Evolutionary conservation across 64 coral and sea anemone species (phyloP), one percentile per base, ranked within the genome.

Genomic region (Orbicella faveolata): DNA sequence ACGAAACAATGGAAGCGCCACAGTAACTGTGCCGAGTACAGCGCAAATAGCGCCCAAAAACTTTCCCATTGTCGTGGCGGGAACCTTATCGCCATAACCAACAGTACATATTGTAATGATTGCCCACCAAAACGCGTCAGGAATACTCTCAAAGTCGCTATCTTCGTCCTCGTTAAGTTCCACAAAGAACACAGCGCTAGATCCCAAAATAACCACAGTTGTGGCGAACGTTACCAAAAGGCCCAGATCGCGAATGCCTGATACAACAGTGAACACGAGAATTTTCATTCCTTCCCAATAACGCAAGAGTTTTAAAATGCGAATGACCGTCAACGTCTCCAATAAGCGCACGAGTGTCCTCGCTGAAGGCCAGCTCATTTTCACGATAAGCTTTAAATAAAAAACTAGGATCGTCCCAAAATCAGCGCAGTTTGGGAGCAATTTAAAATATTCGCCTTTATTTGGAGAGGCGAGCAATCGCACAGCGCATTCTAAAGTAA

Each of bases 61-160:
- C 73, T 96, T 96, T 2, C 94, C 94, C 48, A 67, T 64, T 19
- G 52, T 57, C 0, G 94, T 88, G 2, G 86, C 63, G 10, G 94
- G 94, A 23, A 92, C 80, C 73, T 93, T 93, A 77, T 96, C 94
- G 3, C 94, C 94, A 65, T 96, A 96, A 14, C 94, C 94, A n/a
- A 96, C 92, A 17, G 94, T 96, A 26, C 90, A 93, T 2, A 96
- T 96, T 20, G 94, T 96, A 2, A 96, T 89, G 65, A 96, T 93
- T 9, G 94, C 88, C 94, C 94, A 96, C 94, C 94, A 96, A 93
- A 96, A 96, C 5, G 90, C 81, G 79, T 86, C 83, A 15, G 94
- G 94, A 8, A 96, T 86, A 64, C 94, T 96, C 16, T 67, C 14
- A 76, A 96, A 96, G 34, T 92, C 36, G 48, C 55, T 80, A 18